Evolutionary conservation across 2,888 invertebrate species (phyloP), one percentile per base, ranked within the genome.

Genomic region (Atrina japonica): DNA sequence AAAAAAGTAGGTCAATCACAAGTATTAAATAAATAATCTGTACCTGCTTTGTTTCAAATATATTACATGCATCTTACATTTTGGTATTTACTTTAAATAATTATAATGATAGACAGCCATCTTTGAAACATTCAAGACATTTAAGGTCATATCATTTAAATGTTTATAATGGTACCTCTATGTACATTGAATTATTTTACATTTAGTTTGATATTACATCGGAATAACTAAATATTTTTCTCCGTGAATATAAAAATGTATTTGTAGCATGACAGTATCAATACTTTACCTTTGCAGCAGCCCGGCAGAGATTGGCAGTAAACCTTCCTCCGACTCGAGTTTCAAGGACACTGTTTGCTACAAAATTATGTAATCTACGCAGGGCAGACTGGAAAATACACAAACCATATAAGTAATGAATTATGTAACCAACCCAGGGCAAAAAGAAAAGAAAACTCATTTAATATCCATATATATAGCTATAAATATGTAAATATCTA

Each of bases 311-410:
- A 11, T 94, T 93, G 0, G 95, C 95, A 0, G 95, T 93, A 88
- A 96, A 93, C 86, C 94, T 94, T 0, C 96, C 97, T 0, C 96
- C 95, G 0, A 97, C 95, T 83, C 94, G 94, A 0, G 95, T 94
- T 89, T 97, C 97, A 80, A 96, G 93, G n/a, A 96, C 94, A 30
- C 94, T 93, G 63, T 93, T 93, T 0, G 93, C 94, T 0, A 92
- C 86, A 89, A 96, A 97, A 11, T 93, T 91, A 76, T 94, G 94
- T 40, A 97, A 92, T 88, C 96, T 96, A 78, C 94, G 93, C 55
- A 97, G 88, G 0, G 96, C 96, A 75, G 94, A 88, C 92, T 93
- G 84, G 63, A 90, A 88, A 52, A 29, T 18, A 35, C n/a, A n/a
- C n/a, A n/a, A n/a, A n/a, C n/a, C n/a, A n/a, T n/a, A n/a, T n/a